Evolutionary conservation across 2,797 vertebrate genomes (phyloP), one percentile per base, ranked within the genome.

Genomic region (Paramormyrops hopkinsi): DNA sequence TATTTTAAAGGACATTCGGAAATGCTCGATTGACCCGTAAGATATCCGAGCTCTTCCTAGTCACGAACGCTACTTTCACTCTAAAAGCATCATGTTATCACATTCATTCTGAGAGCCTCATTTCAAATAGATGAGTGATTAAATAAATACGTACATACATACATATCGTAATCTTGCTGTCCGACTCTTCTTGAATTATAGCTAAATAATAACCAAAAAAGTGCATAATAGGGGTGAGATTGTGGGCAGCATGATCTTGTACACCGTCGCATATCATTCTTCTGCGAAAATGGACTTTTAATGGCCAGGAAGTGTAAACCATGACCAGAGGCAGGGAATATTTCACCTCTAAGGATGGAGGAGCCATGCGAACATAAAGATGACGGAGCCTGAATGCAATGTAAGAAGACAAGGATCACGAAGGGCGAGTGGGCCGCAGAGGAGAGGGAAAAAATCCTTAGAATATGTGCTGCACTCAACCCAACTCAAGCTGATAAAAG

Each of bases 261-360:
- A 37, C 17, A 86, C 12, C 9, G 14, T 37, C 22, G 53, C 46
- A 88, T 33, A 87, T 69, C 88, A 90, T 90, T 90, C 90, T 88
- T 88, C 37, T 19, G 69, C 83, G 89, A 73, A 91, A 90, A 91
- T 92, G 22, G 85, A 59, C 89, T 92, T 91, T 90, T 91, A 88
- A 90, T 91, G 90, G 89, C 41, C 89, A 85, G 73, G 54, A 89
- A 87, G 85, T 86, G 85, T 86, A 88, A 88, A 37, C 83, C 56
- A 4, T 37, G 90, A 48, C 59, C 87, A 65, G 88, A 69, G 33
- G 29, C 12, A 3, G 14, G 50, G 59, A 86, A 87, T 83, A 51
- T 88, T 41, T 62, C 53, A 25, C 6, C 79, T 33, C 53, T 19
- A 29, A 48, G 54, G 48, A 19, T 48, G 46, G n/a, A 62, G 79